Conservation (phyloP, 2,888 invertebrate genomes). For the Drosophila multiciliata region DNA sequence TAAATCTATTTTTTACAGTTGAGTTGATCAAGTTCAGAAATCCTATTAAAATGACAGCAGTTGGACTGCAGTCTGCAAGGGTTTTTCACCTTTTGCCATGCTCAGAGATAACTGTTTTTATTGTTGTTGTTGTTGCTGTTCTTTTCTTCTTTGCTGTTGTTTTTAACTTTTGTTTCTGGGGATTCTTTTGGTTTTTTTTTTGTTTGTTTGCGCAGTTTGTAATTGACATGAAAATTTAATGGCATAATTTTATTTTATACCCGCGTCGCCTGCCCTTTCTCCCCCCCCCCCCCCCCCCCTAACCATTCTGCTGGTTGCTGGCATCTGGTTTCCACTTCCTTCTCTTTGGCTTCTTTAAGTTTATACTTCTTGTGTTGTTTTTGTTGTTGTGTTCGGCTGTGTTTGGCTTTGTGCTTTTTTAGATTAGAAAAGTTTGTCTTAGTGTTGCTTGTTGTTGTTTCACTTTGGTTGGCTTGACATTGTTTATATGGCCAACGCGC, state of each 20-base stretch:
- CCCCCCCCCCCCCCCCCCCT: background rate
- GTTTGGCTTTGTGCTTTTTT: conserved; percentile 58
- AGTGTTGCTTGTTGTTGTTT: conserved; percentile 28
- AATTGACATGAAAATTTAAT: conserved; percentile 81
- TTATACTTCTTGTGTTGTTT: conserved; percentile 1
- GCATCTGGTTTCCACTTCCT: background rate
- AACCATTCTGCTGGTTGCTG: background rate
- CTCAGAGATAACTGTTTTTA: background rate
- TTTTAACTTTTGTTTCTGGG: background rate
- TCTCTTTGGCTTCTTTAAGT: background rate
- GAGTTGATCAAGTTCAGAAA: background rate
- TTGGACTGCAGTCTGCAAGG: background rate
- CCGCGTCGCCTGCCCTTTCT: background rate
- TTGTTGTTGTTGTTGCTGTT: too few species aligned
- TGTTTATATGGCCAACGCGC: conserved; percentile 63
- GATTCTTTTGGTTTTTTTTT: background rate
- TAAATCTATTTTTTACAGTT: background rate
- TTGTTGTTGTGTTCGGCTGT: conserved; percentile 8
- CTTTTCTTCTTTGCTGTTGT: background rate
- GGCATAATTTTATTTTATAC: conserved; percentile 66
- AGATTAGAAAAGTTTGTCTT: conserved; percentile 68
- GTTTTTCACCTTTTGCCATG: background rate
- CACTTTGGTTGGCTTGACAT: conserved; percentile 43
- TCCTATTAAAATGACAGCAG: background rate
- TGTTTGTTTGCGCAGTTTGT: conserved; percentile 42